Conservation (phyloP, 2,113 vertebrate species). For the Neolamprologus fasciatus region DNA sequence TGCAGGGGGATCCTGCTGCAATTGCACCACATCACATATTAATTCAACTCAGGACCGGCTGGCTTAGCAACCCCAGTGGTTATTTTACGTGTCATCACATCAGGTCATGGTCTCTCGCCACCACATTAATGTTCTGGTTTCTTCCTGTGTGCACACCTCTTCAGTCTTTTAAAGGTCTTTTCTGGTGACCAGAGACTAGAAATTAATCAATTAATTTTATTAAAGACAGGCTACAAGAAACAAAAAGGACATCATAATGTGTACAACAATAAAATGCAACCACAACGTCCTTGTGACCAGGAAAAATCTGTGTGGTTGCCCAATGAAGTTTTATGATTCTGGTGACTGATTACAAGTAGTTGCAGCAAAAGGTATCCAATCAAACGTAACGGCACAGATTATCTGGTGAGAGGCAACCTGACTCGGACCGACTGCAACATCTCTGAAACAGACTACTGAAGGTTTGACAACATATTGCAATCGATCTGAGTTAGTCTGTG, state of each 20-base stretch:
- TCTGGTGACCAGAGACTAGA: not conserved
- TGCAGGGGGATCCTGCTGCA: not conserved
- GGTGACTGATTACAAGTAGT: not conserved
- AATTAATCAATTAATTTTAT: not conserved
- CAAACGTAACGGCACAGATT: not conserved
- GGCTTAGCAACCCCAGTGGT: not conserved
- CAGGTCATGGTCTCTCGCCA: not conserved
- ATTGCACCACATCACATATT: not conserved
- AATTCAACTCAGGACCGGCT: not conserved
- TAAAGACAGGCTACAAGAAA: not conserved
- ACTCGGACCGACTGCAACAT: not conserved
- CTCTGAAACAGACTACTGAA: not conserved
- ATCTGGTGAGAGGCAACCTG: not conserved
- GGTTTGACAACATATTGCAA: not conserved
- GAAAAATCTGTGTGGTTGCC: rapidly evolving
- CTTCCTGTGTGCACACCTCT: not conserved
- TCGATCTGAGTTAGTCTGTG: not conserved
- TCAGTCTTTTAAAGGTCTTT: not conserved
- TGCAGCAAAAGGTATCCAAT: rapidly evolving
- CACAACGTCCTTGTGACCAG: not conserved
- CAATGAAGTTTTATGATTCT: not conserved
- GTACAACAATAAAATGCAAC: not conserved
- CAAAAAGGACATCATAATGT: not conserved
- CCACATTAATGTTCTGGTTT: not conserved
- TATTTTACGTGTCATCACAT: not conserved